phyloP scores from a whole-genome alignment of 2,113 vertebrate species.

The Syngnathoides biaculeatus region DNA sequence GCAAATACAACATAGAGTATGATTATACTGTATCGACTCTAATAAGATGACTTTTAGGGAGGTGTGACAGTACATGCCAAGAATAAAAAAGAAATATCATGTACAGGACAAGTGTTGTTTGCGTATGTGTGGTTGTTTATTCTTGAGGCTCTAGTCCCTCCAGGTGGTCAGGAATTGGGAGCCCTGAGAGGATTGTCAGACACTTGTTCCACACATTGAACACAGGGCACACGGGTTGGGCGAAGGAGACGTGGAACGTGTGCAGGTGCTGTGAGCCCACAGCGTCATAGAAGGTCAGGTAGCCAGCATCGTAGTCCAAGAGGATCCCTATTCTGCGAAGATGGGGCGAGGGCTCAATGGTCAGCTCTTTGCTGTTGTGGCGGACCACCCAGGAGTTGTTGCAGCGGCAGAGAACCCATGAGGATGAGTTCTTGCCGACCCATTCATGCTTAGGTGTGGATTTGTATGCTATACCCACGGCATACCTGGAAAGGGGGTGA shows the following conservation, averaged over 20 bases:
- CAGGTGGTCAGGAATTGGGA: constrained; percentile 95
- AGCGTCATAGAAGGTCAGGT: constrained; percentile 91
- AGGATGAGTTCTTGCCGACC: constrained; percentile 94
- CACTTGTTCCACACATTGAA: constrained; percentile 99
- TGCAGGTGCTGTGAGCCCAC: constrained; percentile 93
- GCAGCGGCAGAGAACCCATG: constrained; percentile 96
- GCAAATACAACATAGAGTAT: constrained; percentile 1
- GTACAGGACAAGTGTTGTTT: neutral
- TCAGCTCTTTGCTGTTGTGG: constrained; percentile 93
- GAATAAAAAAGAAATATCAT: neutral
- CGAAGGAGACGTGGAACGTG: constrained; percentile 89
- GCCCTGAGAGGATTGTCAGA: constrained; percentile 93
- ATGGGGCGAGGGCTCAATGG: constrained; percentile 90
- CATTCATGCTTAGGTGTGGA: constrained; percentile 94
- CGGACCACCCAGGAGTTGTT: constrained; percentile 94
- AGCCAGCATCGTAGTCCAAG: constrained; percentile 92
- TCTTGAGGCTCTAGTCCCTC: constrained; percentile 83
- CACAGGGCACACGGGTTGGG: constrained; percentile 92
- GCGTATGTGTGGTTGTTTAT: constrained; percentile 39
- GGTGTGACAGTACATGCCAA: constrained; percentile 1
- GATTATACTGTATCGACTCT: neutral
- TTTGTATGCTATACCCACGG: constrained; percentile 94
- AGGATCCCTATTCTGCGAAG: constrained; percentile 89
- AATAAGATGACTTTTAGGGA: neutral
- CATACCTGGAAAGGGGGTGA: constrained; percentile 80